Conservation (phyloP, 1,140 invertebrate species). For the Hestina assimilis region DNA sequence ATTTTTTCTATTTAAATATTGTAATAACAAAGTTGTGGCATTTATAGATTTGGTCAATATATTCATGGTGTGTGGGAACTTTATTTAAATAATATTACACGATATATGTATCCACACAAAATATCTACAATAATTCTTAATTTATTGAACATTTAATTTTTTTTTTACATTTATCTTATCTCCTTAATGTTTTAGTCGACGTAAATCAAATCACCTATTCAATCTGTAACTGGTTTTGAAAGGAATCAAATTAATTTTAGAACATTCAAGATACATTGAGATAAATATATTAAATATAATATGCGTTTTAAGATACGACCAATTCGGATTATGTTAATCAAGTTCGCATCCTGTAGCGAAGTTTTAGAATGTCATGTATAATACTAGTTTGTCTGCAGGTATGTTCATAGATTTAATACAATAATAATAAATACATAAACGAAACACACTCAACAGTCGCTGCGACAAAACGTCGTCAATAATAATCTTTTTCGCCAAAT, state of each 20-base stretch:
- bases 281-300: neutral
- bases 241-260: neutral
- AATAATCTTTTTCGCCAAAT: no score
- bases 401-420: no score
- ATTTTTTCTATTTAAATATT: no score
- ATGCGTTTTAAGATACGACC: no score
- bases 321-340: neutral
- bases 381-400: neutral
- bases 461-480: no score
- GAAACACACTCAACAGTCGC: no score
- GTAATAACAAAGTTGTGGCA: neutral
- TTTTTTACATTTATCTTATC: neutral
- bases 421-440: no score
- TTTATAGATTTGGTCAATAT: no score
- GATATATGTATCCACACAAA: neutral
- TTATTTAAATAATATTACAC: neutral
- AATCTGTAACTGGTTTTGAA: neutral
- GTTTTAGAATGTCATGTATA: no score
- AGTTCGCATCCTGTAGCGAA: no score
- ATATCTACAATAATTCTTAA: no score
- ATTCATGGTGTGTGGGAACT: neutral
- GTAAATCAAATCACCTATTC: neutral
- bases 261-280: neutral
- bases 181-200: neutral
- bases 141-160: neutral